Base-by-base conservation (phyloP, 2,797 vertebrate species). In the Rhincodon typus region DNA sequence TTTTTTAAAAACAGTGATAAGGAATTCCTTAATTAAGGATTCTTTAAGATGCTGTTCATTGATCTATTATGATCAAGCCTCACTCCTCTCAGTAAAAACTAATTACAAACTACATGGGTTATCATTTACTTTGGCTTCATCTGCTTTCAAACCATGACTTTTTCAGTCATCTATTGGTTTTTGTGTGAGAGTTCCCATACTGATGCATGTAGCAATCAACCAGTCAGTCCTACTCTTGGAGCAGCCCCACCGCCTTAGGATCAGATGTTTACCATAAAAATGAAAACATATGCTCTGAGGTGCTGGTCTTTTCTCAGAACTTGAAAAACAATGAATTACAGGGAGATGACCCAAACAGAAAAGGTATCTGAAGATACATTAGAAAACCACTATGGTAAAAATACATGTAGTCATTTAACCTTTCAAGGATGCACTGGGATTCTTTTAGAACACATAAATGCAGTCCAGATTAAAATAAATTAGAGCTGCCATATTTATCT, bases 401-500 rank as follows among this genome's bases (percentile, higher is more conserved):
- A 42, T 38, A 46, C 82, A 23, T 46, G 46, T 84, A 62, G 34
- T 66, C 88, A 66, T 91, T 57, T 62, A 91, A 66, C 88, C 88
- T 66, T 62, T 12, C 88, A 91, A 91, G 88, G 30, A 90, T 62
- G 53, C n/a, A 57, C 30, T 66, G 87, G 53, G 53, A n/a, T n/a
- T 66, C 13, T 66, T 66, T 66, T 62, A 38, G 19, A 50, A 46
- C 46, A 50, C 21, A 46, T 10, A 62, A 62, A n/a, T 91, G 34
- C 88, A 91, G 6, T 66, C 88, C 34, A 91, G 53, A 91, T 57
- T 91, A 66, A n/a, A 91, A n/a, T 91, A 91, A 91, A 62, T 91
- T n/a, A 91, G 57, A 91, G 53, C 30, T 91, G 88, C 88, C 88
- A 91, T 91, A 91, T 91, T 38, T 66, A 91, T 66, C 57, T 66